A percentile compares a stretch with the other conserved stretches of the same genome.
Evolutionary conservation across 2,797 vertebrate genomes (phyloP).

Genomic region (Gymnopithys bicolor): DNA sequence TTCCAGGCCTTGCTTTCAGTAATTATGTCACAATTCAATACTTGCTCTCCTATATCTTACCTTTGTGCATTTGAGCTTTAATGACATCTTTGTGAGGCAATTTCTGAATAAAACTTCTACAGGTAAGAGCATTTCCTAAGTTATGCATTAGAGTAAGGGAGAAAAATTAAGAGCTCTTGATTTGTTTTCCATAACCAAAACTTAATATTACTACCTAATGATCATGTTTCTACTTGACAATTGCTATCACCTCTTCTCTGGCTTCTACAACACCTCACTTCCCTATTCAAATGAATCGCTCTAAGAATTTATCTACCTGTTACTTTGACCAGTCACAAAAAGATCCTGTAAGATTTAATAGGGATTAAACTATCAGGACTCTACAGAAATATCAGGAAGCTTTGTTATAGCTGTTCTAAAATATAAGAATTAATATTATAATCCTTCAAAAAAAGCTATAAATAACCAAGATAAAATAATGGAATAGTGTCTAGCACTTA

Average conservation of each 20-base stretch:
- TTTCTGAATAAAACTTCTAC: not conserved
- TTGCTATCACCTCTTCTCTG: not conserved
- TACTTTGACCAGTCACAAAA: not conserved
- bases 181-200: not conserved
- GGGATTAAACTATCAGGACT: not conserved
- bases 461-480: not conserved
- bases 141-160: not conserved
- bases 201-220: not conserved
- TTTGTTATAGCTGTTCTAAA: not conserved
- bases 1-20: not conserved
- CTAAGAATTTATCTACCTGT: not conserved
- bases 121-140: not conserved
- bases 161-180: not conserved
- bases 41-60: not conserved
- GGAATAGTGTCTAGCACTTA: not conserved
- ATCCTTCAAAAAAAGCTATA: not conserved
- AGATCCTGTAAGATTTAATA: not conserved
- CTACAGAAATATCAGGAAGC: not conserved
- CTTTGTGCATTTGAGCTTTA: not conserved
- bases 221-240: not conserved
- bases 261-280: not conserved
- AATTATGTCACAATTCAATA: not conserved
- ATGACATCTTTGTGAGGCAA: not conserved
- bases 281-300: not conserved
- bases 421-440: not conserved